Evolutionary conservation across 2,797 vertebrate species (phyloP), one percentile per base, ranked within the genome.

Genomic region (Novumbra hubbsi): DNA sequence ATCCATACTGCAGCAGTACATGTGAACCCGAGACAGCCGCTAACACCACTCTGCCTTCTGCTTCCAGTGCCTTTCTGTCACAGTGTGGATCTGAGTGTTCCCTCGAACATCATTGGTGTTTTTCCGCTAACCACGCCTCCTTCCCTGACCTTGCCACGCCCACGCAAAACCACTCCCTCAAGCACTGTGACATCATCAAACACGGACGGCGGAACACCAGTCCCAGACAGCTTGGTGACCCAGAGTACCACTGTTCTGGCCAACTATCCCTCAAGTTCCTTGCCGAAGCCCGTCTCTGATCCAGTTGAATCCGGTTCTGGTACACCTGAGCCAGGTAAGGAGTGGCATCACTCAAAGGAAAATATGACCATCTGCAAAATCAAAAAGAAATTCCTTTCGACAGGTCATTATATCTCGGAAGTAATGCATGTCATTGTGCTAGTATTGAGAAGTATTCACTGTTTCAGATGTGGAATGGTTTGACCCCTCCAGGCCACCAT

Each of bases 31-130:
- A 41, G 5, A 41, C 2, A 1, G 41, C 2, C 1, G 41, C 41
- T 41, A 7, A 45, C 3, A 11, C 7, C 41, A 45, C 41, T 67
- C 17, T 63, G 1, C 70, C 60, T 17, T 27, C 32, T 32, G 50
- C 74, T n/a, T 71, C 6, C 69, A 96, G 95, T 85, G 24, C 91
- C 88, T 0, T 94, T 95, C 78, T 96, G 95, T 74, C 80, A 86
- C 68, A 73, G 84, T 1, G 76, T 86, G 24, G 92, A 94, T 64
- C 80, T 90, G 49, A 70, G 81, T 28, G 80, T 86, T 14, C 83
- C 87, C 0, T 85, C 87, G 0, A 78, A 78, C 27, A 71, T 94
- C 67, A 27, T 79, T 32, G 73, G 78, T 15, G 68, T 38, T 75
- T 73, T 77, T 32, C 34, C 28, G 15, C 5, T 50, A 8, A 67